Evolutionary conservation across 2,888 invertebrate species (phyloP), one percentile per base, ranked within the genome.

Genomic region (Brachyopa scutellaris): DNA sequence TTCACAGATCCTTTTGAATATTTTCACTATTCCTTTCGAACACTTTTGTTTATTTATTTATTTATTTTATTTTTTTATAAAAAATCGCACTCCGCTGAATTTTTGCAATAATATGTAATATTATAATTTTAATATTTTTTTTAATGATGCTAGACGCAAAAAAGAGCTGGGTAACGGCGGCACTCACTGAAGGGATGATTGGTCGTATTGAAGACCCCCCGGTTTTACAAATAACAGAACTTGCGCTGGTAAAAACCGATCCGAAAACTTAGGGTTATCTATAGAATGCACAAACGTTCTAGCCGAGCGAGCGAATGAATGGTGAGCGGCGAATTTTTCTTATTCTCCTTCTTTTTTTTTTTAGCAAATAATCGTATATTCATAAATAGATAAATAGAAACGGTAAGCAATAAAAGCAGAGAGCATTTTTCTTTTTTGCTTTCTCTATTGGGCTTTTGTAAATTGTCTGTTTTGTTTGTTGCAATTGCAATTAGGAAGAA

Each of bases 301-400:
- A 67, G 45, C 49, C 21, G 70, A 55, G 9, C 45, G 59, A 66
- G 66, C 59, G 66, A 53, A 55, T 23, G 45, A 69, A 49, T 47
- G 45, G 26, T 49, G 40, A 53, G 47, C n/a, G 66, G 55, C 42
- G 47, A 61, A 62, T 62, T 62, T 67, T 23, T 55, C 42, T 66
- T 36, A 29, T 51, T 45, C 61, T 55, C 42, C 17, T 66, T 73
- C 51, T 53, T 17, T 7, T 15, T 31, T 17, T 7, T 15, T 31
- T 40, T 61, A 17, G 42, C 59, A 47, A 64, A 59, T 47, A 77
- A 61, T 47, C 59, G 70, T 66, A n/a, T n/a, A 66, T 77, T 82
- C 66, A 66, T 53, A 82, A 77, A 82, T 77, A 82, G 77, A 77
- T 77, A 82, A 66, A 77, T 77, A 64, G 70, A 82, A 82, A 64